Evolutionary conservation across 2,888 invertebrate species (phyloP), one percentile per base, ranked within the genome.

Genomic region (Clistopyga incitator): DNA sequence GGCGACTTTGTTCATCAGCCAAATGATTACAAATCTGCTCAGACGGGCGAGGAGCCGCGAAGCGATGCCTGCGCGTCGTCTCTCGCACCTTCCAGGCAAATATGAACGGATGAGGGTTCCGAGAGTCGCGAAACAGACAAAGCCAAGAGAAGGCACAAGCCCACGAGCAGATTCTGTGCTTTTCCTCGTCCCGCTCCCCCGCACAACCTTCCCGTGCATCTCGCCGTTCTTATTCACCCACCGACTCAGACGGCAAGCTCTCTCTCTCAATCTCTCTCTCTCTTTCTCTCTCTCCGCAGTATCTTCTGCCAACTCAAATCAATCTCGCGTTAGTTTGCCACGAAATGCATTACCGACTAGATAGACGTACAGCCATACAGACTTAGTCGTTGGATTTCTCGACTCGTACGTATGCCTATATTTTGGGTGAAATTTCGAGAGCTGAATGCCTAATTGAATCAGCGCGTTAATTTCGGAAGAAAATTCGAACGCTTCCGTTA

Each of bases 21-120:
- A 89, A 88, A 90, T 89, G 89, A 89, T 87, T 88, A 90, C 88
- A 88, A 88, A 90, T 90, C 88, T 90, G 85, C 84, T 86, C 71
- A 79, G 79, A 76, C 71, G 71, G 74, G 42, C 64, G 65, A 29
- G 15, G n/a, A 15, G 10, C 54, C 42, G 61, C 71, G 56, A 6
- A 67, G 74, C 65, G 75, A 34, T 78, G 68, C 76, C 45, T 70
- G 34, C 52, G 23, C 70, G 68, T 78, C 74, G 23, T 74, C 74
- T 78, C 74, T 54, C 78, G 78, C 61, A 65, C 65, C 65, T 79
- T 74, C 81, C 85, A 77, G 84, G 87, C 86, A 89, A 90, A 90
- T 89, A 86, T 86, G 87, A 90, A 90, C 88, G 88, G 86, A 90
- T 90, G 88, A 87, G 86, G 84, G 87, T 87, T 87, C 85, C 84